A percentile compares a stretch with the other conserved stretches of the same genome.
Evolutionary conservation across 1,140 invertebrate genomes (phyloP).

Genomic region (Sarcophaga peregrina): DNA sequence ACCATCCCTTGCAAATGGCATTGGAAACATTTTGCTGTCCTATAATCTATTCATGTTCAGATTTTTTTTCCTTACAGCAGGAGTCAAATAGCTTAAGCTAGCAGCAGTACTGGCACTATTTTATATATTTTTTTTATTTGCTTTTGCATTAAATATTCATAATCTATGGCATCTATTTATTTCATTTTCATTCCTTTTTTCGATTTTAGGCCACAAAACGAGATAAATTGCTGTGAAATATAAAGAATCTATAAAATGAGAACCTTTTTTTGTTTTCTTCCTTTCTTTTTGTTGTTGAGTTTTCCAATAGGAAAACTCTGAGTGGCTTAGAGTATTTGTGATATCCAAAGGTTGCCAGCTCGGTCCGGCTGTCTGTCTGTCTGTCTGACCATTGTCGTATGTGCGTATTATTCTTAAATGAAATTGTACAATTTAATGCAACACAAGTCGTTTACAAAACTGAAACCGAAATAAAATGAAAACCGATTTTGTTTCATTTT

Average conservation of each 20-base stretch:
- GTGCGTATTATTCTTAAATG: conserved; percentile 8
- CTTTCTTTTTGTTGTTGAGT: too few species aligned
- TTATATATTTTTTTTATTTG: background rate
- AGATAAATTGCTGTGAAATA: conserved; percentile 66
- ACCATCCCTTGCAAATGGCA: conserved; percentile 24
- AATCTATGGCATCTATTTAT: conserved; percentile 37
- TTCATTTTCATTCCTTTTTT: background rate
- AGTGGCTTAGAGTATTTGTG: too few species aligned
- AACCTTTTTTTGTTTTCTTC: background rate
- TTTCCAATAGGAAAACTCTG: too few species aligned
- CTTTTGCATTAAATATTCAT: conserved; percentile 4
- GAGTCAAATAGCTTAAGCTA: conserved; percentile 55
- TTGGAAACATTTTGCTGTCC: background rate
- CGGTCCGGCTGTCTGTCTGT: too few species aligned
- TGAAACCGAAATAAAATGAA: background rate
- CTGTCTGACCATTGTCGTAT: background rate
- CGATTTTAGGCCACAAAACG: conserved; percentile 55
- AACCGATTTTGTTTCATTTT: too few species aligned
- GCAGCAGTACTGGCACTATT: background rate
- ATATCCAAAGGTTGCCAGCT: too few species aligned
- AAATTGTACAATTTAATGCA: conserved; percentile 16
- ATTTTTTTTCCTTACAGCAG: conserved; percentile 44
- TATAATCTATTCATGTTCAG: background rate
- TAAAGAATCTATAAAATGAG: conserved; percentile 53
- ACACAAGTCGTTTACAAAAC: background rate